Evolutionary conservation across 2,888 invertebrate species (phyloP).

Genomic region (Uropetala carovei): DNA sequence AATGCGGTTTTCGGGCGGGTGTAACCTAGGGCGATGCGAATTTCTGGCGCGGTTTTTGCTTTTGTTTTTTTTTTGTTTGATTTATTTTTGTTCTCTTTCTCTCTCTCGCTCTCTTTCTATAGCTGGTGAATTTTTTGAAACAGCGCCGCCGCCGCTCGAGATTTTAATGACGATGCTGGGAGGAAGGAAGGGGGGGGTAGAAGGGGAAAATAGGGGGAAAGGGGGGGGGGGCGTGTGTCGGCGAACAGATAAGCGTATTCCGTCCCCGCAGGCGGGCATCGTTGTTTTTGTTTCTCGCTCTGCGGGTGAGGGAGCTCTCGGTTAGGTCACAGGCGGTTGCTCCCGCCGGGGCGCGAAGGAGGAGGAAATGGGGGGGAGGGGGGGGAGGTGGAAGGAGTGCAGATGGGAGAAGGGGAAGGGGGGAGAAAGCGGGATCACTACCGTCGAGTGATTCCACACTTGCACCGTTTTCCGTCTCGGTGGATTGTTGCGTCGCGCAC

Average conservation of each 20-base stretch:
- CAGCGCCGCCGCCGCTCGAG: neutral
- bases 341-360: too few relatives aligned
- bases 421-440: neutral
- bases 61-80: neutral
- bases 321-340: conserved; percentile 26
- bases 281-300: conserved; percentile 43
- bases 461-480: neutral
- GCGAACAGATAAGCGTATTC: neutral
- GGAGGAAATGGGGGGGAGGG: neutral
- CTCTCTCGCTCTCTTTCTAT: neutral
- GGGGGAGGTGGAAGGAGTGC: neutral
- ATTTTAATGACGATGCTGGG: neutral
- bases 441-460: neutral
- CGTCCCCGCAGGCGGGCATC: neutral
- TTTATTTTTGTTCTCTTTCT: neutral
- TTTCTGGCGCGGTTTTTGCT: neutral
- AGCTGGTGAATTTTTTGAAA: neutral
- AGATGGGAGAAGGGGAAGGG: neutral
- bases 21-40: neutral
- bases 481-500: neutral
- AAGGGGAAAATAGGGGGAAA: neutral
- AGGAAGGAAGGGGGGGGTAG: neutral
- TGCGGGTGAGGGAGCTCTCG: conserved; percentile 45
- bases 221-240: neutral
- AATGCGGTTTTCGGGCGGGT: neutral